Evolutionary conservation across 2,797 vertebrate genomes (phyloP).

Genomic region (Myotis findleyi): DNA sequence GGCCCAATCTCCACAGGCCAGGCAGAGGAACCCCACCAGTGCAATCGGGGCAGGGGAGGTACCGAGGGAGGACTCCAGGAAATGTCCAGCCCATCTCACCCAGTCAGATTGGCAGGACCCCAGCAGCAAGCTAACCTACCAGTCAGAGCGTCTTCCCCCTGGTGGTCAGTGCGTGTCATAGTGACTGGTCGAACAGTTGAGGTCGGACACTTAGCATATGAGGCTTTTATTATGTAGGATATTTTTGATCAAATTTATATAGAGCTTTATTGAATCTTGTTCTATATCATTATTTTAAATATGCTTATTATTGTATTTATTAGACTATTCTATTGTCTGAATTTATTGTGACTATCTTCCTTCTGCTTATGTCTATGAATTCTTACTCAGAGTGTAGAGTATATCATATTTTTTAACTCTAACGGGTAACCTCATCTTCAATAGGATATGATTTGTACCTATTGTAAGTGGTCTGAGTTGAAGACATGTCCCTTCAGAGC

Average conservation of each 20-base stretch:
- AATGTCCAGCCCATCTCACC: no score
- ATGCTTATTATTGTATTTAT: background rate
- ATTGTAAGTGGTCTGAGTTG: background rate
- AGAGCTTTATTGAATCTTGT: background rate
- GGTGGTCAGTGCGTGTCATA: no score
- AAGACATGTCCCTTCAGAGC: background rate
- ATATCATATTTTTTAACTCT: background rate
- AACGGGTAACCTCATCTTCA: background rate
- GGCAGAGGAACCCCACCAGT: no score
- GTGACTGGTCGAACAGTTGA: no score
- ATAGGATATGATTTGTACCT: background rate
- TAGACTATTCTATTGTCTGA: background rate
- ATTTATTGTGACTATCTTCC: background rate
- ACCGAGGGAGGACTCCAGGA: no score
- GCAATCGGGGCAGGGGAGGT: accelerated
- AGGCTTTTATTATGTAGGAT: background rate
- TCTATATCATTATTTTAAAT: background rate
- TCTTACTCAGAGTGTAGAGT: background rate
- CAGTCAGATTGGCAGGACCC: no score
- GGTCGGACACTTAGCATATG: no score
- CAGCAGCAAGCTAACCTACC: no score
- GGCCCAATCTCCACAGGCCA: no score
- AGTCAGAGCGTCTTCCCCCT: no score
- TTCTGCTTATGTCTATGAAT: background rate
- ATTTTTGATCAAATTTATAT: background rate